Evolutionary conservation across 2,888 invertebrate species (phyloP).

Genomic region (Chrysolina americana): DNA sequence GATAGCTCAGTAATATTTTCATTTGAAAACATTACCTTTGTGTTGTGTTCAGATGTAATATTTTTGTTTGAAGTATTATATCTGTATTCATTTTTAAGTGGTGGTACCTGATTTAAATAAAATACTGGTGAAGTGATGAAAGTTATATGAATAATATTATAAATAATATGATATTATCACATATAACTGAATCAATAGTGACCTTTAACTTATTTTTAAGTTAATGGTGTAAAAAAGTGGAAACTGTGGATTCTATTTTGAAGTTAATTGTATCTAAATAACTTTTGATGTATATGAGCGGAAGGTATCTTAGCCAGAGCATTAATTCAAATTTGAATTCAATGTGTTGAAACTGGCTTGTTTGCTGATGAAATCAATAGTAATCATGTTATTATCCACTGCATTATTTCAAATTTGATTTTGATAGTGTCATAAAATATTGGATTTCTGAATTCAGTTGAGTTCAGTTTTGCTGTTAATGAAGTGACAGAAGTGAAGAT

Average conservation of each 20-base stretch:
- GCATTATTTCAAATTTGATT: slow-evolving; percentile 6
- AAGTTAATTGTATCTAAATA: too few relatives aligned
- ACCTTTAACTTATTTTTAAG: too few relatives aligned
- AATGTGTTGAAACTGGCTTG: not conserved
- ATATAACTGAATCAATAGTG: not conserved
- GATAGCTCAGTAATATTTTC: slow-evolving; percentile 23
- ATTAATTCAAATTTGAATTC: not conserved
- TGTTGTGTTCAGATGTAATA: slow-evolving; percentile 3
- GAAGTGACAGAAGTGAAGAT: not conserved
- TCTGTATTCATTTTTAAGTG: not conserved
- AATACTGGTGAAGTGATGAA: not conserved
- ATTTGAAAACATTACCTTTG: slow-evolving; percentile 30
- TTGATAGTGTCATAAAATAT: not conserved
- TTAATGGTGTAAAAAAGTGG: too few relatives aligned
- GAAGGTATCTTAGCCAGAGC: not conserved
- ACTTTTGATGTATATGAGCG: too few relatives aligned
- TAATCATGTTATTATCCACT: not conserved
- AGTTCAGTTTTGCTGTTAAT: not conserved
- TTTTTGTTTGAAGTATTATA: slow-evolving; percentile 23
- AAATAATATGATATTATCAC: not conserved
- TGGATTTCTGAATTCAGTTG: not conserved
- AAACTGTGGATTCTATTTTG: too few relatives aligned
- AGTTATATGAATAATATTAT: not conserved
- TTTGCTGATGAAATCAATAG: not conserved
- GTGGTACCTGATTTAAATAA: not conserved